Base-by-base conservation (phyloP, 1,140 invertebrate genomes). In the Eumaeus atala region DNA sequence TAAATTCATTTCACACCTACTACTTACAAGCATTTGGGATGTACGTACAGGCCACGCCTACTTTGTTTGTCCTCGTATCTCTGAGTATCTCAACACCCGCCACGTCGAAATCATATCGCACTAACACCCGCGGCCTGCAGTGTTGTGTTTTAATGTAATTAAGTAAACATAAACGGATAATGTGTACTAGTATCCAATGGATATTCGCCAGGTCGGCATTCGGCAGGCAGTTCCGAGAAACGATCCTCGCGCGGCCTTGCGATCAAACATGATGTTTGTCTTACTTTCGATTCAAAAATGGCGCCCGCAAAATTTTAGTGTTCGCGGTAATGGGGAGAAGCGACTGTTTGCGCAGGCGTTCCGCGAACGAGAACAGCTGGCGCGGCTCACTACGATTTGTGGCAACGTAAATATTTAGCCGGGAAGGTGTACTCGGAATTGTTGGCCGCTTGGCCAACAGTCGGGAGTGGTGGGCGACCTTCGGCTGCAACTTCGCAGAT, bases 251-350 rank as follows among this genome's bases (percentile, higher is more conserved):
- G 61, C 67, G 73, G 72, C 74, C 76, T 78, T 82, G 78, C 67
- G 59, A 72, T 79, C 70, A 77, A 79, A 77, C 77, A 63, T 56
- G 57, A 74, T 78, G 75, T 84, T 84, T 84, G 72, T 82, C 82
- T 84, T 77, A 68, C 70, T 77, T 81, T 73, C 67, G 74, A 75
- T 80, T 74, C 74, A 75, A 79, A 80, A 77, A 76, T 64, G 71
- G 77, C 77, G 74, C 62, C 71, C 70, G 77, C 79, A 70, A 74
- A 78, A 70, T 76, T 83, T 81, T 70, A 77, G 68, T 73, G 65
- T 75, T 80, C 71, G 55, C 66, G 58, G 67, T 70, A 77, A 83
- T 69, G 68, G n/a, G 66, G 64, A 59, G 54, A 66, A 58, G 64
- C 68, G 69, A 72, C 73, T 78, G 73, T 82, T 84, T 84, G 78